Evolutionary conservation across 2,113 vertebrate genomes (phyloP).

Genomic region (Anolis carolinensis): DNA sequence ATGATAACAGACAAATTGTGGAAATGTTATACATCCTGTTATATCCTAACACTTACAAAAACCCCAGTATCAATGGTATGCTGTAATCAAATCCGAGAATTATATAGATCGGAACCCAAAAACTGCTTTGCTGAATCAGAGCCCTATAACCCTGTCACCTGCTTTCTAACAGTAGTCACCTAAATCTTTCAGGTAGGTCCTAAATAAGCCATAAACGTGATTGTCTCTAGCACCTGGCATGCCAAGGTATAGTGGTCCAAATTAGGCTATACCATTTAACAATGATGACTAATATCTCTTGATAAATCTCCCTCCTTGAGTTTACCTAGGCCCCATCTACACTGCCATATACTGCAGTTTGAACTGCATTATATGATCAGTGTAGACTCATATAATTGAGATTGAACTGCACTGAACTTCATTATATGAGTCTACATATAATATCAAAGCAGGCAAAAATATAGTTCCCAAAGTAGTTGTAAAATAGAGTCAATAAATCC

Average conservation of each 20-base stretch:
- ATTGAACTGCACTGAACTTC: no score
- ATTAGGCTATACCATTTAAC: not conserved
- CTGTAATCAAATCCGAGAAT: constrained; percentile 5
- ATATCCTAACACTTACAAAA: constrained; percentile 37
- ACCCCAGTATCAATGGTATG: constrained; percentile 28
- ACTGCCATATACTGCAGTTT: no score
- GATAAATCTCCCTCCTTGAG: not conserved
- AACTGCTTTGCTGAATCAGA: not conserved
- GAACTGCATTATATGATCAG: no score
- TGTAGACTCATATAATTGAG: no score
- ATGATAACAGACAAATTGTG: not conserved
- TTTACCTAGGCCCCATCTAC: not conserved
- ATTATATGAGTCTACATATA: no score
- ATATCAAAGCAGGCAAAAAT: no score
- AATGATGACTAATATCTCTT: not conserved
- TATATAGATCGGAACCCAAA: not conserved
- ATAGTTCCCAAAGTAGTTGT: no score
- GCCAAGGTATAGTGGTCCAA: not conserved
- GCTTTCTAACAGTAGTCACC: not conserved
- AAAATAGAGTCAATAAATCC: no score
- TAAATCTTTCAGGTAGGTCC: not conserved
- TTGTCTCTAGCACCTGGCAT: not conserved
- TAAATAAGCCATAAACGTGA: not conserved
- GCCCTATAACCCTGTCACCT: no score
- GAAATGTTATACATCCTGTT: constrained; percentile 36